phyloP scores from a whole-genome alignment of 2,797 vertebrate species.

The Phyllotis vaccarum region DNA sequence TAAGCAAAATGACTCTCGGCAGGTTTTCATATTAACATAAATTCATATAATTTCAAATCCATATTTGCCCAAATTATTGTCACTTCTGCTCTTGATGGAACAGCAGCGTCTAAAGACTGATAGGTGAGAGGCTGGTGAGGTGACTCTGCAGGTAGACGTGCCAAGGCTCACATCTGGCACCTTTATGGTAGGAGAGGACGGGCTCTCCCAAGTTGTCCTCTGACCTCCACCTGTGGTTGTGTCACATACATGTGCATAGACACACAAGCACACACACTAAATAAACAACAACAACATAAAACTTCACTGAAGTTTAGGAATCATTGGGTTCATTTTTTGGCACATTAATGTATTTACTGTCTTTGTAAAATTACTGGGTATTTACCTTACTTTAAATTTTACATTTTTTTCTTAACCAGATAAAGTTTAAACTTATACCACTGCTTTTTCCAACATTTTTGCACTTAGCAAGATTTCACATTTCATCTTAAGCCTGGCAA shows the following conservation, averaged over 20 bases:
- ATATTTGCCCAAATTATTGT: conserved; percentile 16
- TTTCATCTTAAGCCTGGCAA: conserved; percentile 6
- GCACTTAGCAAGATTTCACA: neutral
- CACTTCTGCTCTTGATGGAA: conserved; percentile 59
- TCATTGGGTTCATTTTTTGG: neutral
- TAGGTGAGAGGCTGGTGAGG: too few relatives aligned
- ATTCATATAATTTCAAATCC: too few relatives aligned
- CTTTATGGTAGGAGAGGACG: neutral
- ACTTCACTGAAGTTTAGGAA: conserved; percentile 28
- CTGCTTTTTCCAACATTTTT: neutral
- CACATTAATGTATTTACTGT: conserved; percentile 11
- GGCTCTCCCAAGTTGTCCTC: neutral
- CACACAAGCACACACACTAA: neutral
- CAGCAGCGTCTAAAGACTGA: neutral
- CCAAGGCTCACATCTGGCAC: neutral
- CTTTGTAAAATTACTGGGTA: conserved; percentile 26
- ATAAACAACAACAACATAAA: neutral
- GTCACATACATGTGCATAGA: neutral
- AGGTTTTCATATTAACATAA: neutral
- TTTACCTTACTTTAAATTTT: conserved; percentile 33
- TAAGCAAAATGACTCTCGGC: neutral
- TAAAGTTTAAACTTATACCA: conserved; percentile 63
- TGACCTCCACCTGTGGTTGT: neutral
- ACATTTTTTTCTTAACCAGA: conserved; percentile 70
- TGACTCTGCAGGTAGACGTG: neutral